Evolutionary conservation across 2,113 vertebrate genomes (phyloP).

Genomic region (Morone chrysops): DNA sequence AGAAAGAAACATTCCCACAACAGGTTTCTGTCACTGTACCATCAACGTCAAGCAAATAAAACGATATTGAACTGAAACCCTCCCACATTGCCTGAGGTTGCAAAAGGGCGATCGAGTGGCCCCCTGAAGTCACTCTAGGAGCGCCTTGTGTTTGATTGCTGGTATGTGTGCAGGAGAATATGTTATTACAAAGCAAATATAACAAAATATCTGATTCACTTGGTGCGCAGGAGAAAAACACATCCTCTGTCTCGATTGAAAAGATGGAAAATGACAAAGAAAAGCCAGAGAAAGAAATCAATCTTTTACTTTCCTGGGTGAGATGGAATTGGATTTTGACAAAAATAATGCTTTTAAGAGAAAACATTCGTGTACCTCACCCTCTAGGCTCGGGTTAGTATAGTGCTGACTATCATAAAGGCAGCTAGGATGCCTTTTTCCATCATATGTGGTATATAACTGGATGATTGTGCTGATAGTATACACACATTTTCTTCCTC

Average conservation of each 20-base stretch:
- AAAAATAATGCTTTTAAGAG: constrained; percentile 45
- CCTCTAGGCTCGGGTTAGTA: constrained; percentile 9
- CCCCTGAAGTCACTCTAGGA: neutral
- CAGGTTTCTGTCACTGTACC: neutral
- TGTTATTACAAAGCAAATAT: constrained; percentile 62
- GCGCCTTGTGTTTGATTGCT: constrained; percentile 31
- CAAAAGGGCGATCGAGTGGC: neutral
- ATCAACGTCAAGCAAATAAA: constrained; percentile 37
- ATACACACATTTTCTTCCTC: neutral
- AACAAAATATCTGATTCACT: constrained; percentile 58
- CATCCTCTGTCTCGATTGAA: constrained; percentile 28
- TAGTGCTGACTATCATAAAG: neutral
- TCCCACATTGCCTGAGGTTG: constrained; percentile 6
- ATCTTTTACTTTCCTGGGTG: constrained; percentile 49
- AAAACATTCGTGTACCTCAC: constrained; percentile 4
- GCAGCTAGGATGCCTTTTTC: constrained; percentile 4
- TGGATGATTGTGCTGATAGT: neutral
- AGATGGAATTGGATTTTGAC: constrained; percentile 66
- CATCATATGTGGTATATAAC: neutral
- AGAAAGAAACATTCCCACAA: constrained; percentile 22
- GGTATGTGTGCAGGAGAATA: constrained; percentile 25
- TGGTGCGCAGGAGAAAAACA: constrained; percentile 35
- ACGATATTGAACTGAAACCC: neutral
- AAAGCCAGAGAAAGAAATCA: constrained; percentile 60
- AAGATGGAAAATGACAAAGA: constrained; percentile 56